Evolutionary conservation across 2,113 vertebrate genomes (phyloP), one percentile per base, ranked within the genome.

Genomic region (Clarias magur): DNA sequence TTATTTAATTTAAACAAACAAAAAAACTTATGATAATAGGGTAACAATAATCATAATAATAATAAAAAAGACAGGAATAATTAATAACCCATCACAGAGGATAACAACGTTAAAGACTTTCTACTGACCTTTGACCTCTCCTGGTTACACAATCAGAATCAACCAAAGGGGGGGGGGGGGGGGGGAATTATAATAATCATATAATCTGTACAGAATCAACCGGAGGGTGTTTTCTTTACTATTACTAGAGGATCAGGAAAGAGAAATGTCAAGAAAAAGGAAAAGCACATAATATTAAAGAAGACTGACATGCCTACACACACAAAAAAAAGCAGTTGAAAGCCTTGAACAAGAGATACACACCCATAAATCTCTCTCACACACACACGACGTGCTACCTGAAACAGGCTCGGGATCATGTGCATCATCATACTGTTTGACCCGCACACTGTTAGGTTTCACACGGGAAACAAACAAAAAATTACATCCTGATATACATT

Each of bases 41-140:
- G 79, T 80, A 89, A 79, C 25, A 82, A 82, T 88, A 79, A 90
- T 48, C 6, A 48, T 48, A 6, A 91, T 76, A 48, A 83, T 2
- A 30, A 34, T 13, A 15, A 76, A 48, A 56, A 60, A 80, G 19
- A 87, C 72, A 80, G 81, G 48, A 90, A 89, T 89, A 86, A 92
- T 86, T 90, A 85, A 93, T 86, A 86, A 90, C 91, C 87, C 90
- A 83, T 93, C 90, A 90, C 89, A 89, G 92, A 93, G 90, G 89
- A 93, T 88, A 87, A 88, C 88, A 60, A 17, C 90, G 86, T 87
- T 72, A 81, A 38, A 93, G 89, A 90, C 92, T 86, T 85, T 63
- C 86, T 84, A 65, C 63, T 83, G 53, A 83, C 85, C 85, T 89
- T 88, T 87, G 65, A 91, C 87, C 84, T 80, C 86, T 93, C 88